A percentile compares a stretch with the other conserved stretches of the same genome.
Evolutionary conservation across 2,797 vertebrate species (phyloP).

Genomic region (Meriones psammophilus): DNA sequence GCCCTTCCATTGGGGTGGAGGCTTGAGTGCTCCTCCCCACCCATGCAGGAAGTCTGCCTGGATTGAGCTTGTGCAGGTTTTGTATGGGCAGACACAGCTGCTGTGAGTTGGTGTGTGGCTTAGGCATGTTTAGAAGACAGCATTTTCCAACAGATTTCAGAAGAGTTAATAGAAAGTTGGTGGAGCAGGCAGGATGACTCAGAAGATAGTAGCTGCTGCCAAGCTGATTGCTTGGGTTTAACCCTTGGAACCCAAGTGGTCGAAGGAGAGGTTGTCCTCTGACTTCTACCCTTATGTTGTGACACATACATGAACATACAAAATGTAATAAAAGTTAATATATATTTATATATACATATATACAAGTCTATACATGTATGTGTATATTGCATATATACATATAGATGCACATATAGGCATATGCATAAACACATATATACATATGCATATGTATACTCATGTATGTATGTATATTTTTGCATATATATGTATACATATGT

Average conservation of each 20-base stretch:
- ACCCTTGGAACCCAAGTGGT: background rate
- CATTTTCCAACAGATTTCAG: background rate
- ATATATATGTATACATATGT: background rate
- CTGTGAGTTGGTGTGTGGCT: background rate
- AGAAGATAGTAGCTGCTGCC: too few species aligned
- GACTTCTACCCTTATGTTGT: background rate
- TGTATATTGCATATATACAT: too few species aligned
- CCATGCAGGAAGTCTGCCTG: background rate
- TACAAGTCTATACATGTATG: background rate
- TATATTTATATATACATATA: background rate
- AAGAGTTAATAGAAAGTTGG: background rate
- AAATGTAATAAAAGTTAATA: background rate
- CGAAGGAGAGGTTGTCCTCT: background rate
- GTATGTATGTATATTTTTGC: too few species aligned
- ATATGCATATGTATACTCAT: too few species aligned
- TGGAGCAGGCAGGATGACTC: background rate
- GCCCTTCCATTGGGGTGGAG: background rate
- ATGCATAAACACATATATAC: too few species aligned
- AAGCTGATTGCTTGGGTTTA: background rate
- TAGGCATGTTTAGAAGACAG: background rate
- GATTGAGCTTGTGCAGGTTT: background rate
- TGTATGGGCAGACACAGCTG: too few species aligned
- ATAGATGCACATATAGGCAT: too few species aligned
- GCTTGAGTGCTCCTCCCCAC: background rate
- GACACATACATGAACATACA: background rate